These are phyloP conservation scores for Ahaetulla prasina DNA, from an alignment of 2,113 vertebrate species.

Conservation along the genomic window DNA sequence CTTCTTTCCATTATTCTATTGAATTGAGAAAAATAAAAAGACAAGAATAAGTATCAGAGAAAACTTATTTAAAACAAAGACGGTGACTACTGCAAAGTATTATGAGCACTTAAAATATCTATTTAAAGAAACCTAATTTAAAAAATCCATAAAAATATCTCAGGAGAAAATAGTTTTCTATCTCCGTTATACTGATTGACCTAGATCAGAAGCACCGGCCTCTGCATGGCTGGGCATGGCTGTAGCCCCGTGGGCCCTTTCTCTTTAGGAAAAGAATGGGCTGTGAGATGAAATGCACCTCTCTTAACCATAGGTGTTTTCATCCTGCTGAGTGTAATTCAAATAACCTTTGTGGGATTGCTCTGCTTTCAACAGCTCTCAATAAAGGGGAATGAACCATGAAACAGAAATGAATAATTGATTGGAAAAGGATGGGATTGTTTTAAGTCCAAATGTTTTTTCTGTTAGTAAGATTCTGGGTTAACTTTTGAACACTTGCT, in stretches of 20 bases:
- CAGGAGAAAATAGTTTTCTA: neutral
- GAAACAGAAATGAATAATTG: neutral
- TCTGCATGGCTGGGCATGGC: neutral
- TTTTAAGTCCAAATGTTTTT: neutral
- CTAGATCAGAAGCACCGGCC: neutral
- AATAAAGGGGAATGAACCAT: neutral
- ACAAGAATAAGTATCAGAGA: neutral
- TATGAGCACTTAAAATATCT: neutral
- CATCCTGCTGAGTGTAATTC: neutral
- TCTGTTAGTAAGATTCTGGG: neutral
- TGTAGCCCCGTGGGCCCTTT: no score
- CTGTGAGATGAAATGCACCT: neutral
- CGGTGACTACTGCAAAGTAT: neutral
- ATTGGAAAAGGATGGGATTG: neutral
- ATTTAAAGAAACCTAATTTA: neutral
- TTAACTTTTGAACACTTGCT: neutral
- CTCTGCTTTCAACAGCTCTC: neutral
- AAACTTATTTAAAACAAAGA: neutral
- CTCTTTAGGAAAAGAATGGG: neutral
- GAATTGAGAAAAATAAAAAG: neutral
- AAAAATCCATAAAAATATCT: neutral
- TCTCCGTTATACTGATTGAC: neutral
- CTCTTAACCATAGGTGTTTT: neutral
- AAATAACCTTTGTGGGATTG: neutral
- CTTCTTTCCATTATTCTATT: neutral